Base-by-base conservation (phyloP, 2,113 vertebrate genomes). In the Isurus oxyrinchus region DNA sequence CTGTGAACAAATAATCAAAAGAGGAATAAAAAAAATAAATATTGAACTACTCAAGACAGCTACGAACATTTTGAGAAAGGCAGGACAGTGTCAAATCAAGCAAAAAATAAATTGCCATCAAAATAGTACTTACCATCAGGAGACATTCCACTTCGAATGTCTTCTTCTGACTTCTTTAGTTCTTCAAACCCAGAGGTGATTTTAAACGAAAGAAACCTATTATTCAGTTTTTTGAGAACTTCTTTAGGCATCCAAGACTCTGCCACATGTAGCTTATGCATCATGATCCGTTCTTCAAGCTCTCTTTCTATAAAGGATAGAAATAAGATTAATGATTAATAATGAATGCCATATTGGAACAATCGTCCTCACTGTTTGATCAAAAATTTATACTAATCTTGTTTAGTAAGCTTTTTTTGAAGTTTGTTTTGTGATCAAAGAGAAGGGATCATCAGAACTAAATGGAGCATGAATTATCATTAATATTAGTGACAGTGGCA, bases 211-310 rank as follows among this genome's bases (percentile, higher is more conserved):
- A 0, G 4, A n/a, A 95, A 76, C 5, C 49, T 95, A 6, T 31
- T 7, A 55, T 95, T 72, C 67, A 95, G 55, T 53, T 27, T 69
- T 55, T 95, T 49, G 3, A 72, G 7, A 16, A 69, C 44, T 0
- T 95, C 94, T 5, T 53, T 35, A 1, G 94, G 94, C 94, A 95
- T 95, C 94, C 94, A 95, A 16, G 66, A 49, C 13, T 95, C 94
- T 6, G 94, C 94, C 49, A 95, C 94, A 7, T 72, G 94, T 55
- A 95, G 49, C 49, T 95, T 95, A 69, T 95, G 66, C 44, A 53
- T 19, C 94, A 95, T 95, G 66, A 95, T 95, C 49, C 40, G 31
- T 55, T 95, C 94, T 55, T 95, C 94, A 14, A 95, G 94, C 27
- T 72, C 67, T 13, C 67, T 72, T 95, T 95, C 94, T 95, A 35